A percentile compares a stretch with the other conserved stretches of the same genome.
Evolutionary conservation across 2,113 vertebrate genomes (phyloP).

Genomic region (Formicarius rufipectus): DNA sequence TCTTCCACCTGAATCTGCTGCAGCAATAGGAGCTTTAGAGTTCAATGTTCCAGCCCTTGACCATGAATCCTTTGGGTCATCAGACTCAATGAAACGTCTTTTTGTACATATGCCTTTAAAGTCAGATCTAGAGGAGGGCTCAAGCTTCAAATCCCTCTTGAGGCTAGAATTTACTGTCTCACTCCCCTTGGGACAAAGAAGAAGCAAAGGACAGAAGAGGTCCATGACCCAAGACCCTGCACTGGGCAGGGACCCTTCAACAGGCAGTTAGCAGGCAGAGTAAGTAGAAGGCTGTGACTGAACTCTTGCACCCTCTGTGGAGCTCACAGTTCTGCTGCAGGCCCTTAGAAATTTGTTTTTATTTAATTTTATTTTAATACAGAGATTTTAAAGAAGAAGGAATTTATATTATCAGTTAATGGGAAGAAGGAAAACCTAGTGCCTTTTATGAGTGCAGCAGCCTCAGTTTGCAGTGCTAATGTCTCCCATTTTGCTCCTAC

Average conservation of each 20-base stretch:
- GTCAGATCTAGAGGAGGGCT: background rate
- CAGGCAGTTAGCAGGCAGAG: background rate
- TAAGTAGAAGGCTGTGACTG: background rate
- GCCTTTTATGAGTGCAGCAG: background rate
- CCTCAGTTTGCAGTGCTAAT: background rate
- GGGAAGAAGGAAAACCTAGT: background rate
- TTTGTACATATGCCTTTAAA: background rate
- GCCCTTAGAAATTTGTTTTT: background rate
- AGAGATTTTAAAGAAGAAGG: background rate
- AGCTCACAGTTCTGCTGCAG: background rate
- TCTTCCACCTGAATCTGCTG: background rate
- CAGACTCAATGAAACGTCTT: background rate
- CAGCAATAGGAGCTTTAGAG: background rate
- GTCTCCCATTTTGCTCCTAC: background rate
- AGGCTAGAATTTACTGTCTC: background rate
- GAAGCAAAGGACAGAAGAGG: background rate
- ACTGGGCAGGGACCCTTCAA: background rate
- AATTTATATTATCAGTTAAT: background rate
- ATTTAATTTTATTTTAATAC: background rate
- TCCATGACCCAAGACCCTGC: background rate
- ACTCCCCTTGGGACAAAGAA: background rate
- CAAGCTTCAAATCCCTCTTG: background rate
- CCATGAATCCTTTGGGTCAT: background rate
- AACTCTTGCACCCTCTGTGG: background rate
- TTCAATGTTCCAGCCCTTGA: background rate